phyloP scores from a whole-genome alignment of 2,888 invertebrate species.

The Dasysyrphus albostriatus region DNA sequence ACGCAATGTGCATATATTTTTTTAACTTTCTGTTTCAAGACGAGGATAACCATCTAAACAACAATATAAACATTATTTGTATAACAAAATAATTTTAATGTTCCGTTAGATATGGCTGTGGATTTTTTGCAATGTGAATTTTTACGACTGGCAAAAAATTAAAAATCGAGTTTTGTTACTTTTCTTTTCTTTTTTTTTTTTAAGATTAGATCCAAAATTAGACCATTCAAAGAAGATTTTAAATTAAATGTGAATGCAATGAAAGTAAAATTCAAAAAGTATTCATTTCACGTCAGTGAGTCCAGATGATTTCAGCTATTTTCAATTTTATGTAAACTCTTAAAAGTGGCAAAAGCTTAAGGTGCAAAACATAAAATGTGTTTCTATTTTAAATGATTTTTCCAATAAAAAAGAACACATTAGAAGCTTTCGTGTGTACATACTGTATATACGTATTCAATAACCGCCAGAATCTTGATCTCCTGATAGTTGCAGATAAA shows the following conservation, averaged over 20 bases:
- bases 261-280: slow-evolving; percentile 7
- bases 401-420: neutral
- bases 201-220: slow-evolving; percentile 29
- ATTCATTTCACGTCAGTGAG: neutral
- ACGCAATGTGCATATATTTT: slow-evolving; percentile 49
- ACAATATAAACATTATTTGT: slow-evolving; percentile 38
- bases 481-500: slow-evolving; percentile 39
- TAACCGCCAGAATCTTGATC: slow-evolving; percentile 44
- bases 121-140: slow-evolving; percentile 29
- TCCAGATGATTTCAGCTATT: neutral
- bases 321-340: neutral
- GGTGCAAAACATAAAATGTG: neutral
- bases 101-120: slow-evolving; percentile 40
- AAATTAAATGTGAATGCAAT: slow-evolving; percentile 46
- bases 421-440: slow-evolving; percentile 25
- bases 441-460: slow-evolving; percentile 15
- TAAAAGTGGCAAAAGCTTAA: neutral
- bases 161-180: slow-evolving; percentile 1
- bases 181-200: neutral
- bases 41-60: slow-evolving; percentile 41
- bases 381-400: neutral
- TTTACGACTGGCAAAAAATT: slow-evolving; percentile 23
- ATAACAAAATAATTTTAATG: slow-evolving; percentile 45
- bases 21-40: slow-evolving; percentile 1
- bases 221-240: slow-evolving; percentile 15